phyloP scores from a whole-genome alignment of 2,888 invertebrate species.

The Nemoura dubitans region DNA sequence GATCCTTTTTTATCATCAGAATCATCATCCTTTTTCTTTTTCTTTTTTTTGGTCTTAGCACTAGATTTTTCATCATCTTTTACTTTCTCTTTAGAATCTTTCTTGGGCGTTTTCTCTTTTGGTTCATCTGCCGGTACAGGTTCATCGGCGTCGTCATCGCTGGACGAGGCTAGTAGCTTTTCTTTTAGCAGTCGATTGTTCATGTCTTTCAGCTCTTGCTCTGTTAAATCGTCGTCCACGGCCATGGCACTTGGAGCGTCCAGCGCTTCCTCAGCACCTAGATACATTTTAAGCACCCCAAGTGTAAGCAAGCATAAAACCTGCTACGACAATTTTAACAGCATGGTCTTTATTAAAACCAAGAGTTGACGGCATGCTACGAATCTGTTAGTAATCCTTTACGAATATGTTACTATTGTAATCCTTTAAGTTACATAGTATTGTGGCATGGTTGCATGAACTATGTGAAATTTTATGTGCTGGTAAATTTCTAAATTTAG shows the following conservation, averaged over 20 bases:
- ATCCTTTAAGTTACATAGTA: too few relatives aligned
- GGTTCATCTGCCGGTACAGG: neutral
- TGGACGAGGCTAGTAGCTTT: neutral
- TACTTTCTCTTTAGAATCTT: neutral
- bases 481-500: too few relatives aligned
- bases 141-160: neutral
- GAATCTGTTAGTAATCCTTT: too few relatives aligned
- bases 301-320: too few relatives aligned
- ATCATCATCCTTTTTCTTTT: neutral
- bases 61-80: neutral
- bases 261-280: neutral
- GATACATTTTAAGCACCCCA: neutral
- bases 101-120: slow-evolving; percentile 14
- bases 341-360: too few relatives aligned
- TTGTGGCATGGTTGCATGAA: too few relatives aligned
- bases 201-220: neutral
- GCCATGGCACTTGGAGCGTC: neutral
- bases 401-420: too few relatives aligned
- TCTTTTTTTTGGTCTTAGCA: slow-evolving; percentile 1
- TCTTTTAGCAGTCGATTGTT: neutral
- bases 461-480: too few relatives aligned
- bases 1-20: neutral
- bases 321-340: too few relatives aligned
- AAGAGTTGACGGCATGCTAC: too few relatives aligned
- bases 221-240: neutral